Conservation (phyloP, 2,113 vertebrate genomes). For the Philantomba maxwellii region DNA sequence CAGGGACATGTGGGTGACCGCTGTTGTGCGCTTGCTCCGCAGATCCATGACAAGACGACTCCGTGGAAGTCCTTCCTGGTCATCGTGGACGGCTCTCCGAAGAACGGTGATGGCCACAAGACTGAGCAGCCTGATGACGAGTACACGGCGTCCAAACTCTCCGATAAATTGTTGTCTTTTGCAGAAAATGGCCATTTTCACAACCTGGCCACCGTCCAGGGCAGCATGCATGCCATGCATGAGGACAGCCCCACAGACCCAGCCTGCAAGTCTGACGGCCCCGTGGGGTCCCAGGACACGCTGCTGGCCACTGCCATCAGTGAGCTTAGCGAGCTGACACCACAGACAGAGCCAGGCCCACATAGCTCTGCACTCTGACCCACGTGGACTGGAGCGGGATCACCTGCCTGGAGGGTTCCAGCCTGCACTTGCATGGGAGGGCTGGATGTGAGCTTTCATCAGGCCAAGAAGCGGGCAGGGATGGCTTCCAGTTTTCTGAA, state of each 20-base stretch:
- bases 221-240: background rate
- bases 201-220: slow-evolving; percentile 59
- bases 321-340: slow-evolving; percentile 86
- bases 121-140: slow-evolving; percentile 78
- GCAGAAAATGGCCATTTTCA: slow-evolving; percentile 79
- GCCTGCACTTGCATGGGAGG: background rate
- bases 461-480: background rate
- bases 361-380: slow-evolving; percentile 85
- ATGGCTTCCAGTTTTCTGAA: background rate
- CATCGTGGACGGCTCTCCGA: slow-evolving; percentile 89
- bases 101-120: slow-evolving; percentile 79
- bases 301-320: slow-evolving; percentile 76
- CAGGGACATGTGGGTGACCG: background rate
- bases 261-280: slow-evolving; percentile 75
- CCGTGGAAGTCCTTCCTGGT: slow-evolving; percentile 98
- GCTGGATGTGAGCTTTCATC: background rate
- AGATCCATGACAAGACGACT: slow-evolving; percentile 95
- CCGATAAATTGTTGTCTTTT: slow-evolving; percentile 79
- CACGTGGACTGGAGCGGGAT: slow-evolving; percentile 76
- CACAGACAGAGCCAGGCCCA: slow-evolving; percentile 79
- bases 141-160: slow-evolving; percentile 69
- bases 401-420: background rate
- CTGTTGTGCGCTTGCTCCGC: slow-evolving; percentile 11
- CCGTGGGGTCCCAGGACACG: slow-evolving; percentile 81
- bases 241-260: slow-evolving; percentile 55